Evolutionary conservation across 2,113 vertebrate species (phyloP).

Genomic region (Nycticebus coucang): DNA sequence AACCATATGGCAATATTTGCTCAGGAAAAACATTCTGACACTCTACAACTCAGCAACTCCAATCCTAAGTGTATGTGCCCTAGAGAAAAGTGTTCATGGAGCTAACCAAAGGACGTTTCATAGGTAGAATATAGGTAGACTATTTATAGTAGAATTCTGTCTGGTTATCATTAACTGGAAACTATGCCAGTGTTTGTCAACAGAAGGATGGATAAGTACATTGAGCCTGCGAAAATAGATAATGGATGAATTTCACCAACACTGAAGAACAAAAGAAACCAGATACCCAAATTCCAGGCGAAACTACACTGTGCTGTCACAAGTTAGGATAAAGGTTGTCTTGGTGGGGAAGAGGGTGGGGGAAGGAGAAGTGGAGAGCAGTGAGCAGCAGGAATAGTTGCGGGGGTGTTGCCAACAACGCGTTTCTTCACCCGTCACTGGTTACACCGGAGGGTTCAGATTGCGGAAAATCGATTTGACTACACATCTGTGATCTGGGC

Average conservation of each 20-base stretch:
- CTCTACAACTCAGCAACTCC: background rate
- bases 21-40: background rate
- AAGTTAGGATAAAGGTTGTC: background rate
- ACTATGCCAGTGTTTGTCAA: background rate
- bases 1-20: background rate
- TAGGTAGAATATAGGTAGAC: background rate
- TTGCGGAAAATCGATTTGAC: background rate
- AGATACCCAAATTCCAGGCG: background rate
- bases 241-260: background rate
- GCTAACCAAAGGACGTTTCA: background rate
- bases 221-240: background rate
- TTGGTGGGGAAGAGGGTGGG: background rate
- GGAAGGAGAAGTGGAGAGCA: background rate
- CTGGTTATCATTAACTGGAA: background rate
- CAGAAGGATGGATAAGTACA: background rate
- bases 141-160: background rate
- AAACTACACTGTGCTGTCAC: background rate
- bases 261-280: background rate
- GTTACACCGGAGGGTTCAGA: background rate
- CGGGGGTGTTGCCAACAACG: background rate
- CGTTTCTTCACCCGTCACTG: background rate
- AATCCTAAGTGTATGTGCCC: background rate
- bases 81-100: background rate
- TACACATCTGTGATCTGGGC: fast-evolving
- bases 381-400: background rate